phyloP scores from a whole-genome alignment of 2,113 vertebrate species.

The Syngnathus scovelli region DNA sequence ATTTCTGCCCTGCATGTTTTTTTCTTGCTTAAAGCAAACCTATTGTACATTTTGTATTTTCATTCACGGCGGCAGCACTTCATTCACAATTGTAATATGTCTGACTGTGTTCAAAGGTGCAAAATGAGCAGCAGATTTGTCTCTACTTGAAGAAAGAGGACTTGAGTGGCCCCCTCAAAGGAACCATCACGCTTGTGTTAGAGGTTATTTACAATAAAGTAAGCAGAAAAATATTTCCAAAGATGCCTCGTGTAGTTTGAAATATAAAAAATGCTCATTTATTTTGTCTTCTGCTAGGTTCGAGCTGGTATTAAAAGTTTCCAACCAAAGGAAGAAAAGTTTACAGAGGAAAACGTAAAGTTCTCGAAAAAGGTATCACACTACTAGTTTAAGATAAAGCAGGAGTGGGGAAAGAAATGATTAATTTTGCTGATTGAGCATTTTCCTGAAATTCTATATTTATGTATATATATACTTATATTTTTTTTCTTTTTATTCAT shows the following conservation, averaged over 20 bases:
- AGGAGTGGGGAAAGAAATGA: neutral
- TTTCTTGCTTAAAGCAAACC: neutral
- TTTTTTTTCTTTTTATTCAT: neutral
- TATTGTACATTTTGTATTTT: neutral
- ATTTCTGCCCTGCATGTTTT: neutral
- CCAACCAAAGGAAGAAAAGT: constrained; percentile 79
- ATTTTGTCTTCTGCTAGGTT: constrained; percentile 65
- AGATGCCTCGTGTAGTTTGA: neutral
- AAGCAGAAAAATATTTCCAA: constrained; percentile 50
- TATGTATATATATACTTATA: neutral
- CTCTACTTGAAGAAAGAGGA: constrained; percentile 86
- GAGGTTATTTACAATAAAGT: constrained; percentile 90
- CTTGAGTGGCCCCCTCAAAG: constrained; percentile 79
- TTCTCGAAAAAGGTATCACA: constrained; percentile 85
- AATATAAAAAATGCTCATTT: neutral
- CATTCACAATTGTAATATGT: no score
- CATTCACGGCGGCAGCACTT: no score
- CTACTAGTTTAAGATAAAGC: neutral
- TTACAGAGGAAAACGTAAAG: constrained; percentile 81
- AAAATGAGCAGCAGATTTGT: constrained; percentile 79
- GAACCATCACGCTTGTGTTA: constrained; percentile 84
- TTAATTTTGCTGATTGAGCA: neutral
- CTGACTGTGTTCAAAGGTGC: constrained; percentile 69
- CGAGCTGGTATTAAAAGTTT: constrained; percentile 86
- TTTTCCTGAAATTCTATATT: neutral